Conservation (phyloP, 2,797 vertebrate genomes). For the Cyclopterus lumpus region DNA sequence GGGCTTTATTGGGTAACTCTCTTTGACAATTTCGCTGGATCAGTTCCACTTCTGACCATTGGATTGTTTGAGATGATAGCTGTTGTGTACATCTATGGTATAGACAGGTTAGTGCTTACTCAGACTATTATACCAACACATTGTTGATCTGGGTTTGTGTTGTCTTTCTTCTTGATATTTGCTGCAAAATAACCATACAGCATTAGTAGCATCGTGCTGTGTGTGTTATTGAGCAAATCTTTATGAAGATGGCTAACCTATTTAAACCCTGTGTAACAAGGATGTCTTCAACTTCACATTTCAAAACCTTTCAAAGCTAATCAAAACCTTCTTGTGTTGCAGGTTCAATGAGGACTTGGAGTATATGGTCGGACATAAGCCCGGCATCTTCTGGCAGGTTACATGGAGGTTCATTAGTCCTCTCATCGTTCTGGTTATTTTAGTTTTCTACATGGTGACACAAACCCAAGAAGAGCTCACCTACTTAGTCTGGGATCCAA, state of each 20-base stretch:
- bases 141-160: not conserved
- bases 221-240: not conserved
- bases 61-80: constrained; percentile 93
- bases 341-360: constrained; percentile 92
- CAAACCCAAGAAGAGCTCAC: constrained; percentile 77
- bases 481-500: constrained; percentile 88
- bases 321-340: constrained; percentile 10
- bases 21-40: constrained; percentile 91
- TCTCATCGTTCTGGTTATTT: constrained; percentile 88
- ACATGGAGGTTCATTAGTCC: constrained; percentile 90
- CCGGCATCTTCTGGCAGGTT: constrained; percentile 91
- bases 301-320: not conserved
- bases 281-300: not conserved
- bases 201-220: not conserved
- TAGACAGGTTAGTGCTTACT: constrained; percentile 70
- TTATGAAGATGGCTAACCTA: not conserved
- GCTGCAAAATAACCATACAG: not conserved
- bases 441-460: constrained; percentile 90
- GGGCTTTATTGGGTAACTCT: constrained; percentile 95
- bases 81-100: constrained; percentile 91
- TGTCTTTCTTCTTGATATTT: not conserved
- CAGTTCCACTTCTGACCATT: constrained; percentile 91
- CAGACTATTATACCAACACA: not conserved
- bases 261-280: not conserved
- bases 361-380: constrained; percentile 92